Base-by-base conservation (phyloP, 2,888 invertebrate species). In the Phasia obesa region DNA sequence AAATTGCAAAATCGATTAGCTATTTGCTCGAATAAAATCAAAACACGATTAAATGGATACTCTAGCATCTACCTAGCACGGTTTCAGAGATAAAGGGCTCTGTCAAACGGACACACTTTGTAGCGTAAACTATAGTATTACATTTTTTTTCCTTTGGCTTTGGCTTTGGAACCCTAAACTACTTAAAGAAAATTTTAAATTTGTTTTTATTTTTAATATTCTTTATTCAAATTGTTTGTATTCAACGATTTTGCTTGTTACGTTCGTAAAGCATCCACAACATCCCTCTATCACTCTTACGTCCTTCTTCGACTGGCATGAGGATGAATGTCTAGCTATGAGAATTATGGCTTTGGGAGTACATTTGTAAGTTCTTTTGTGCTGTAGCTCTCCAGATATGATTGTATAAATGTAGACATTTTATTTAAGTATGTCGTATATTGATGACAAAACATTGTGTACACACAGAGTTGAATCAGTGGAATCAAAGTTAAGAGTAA, bases 361-460 rank as follows among this genome's bases (percentile, higher is more conserved):
- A 59, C 27, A 70, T 49, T 59, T 35, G 23, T n/a, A 49, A 35
- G 42, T 51, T 60, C 71, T 71, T 49, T 17, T 47, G 15, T 27
- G 5, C 27, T 44, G 44, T 49, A 27, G 31, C 21, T 47, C 25
- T 57, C 13, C 21, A 49, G n/a, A 17, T 38, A 71, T 35, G 47
- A 57, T 21, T 25, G 23, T 31, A 23, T 47, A 21, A 69, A 70
- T 57, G 57, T 57, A 57, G 57, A 57, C 38, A 59, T 55, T 35
- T 13, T 23, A 4, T 27, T 27, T 44, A 44, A 15, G 31, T 42
- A 69, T 53, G 53, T 60, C 44, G 47, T 51, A 42, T 62, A 69
- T 69, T 51, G 69, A 77, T 51, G 60, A 53, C 60, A 60, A 53
- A 51, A 51, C 42, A 31, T 49, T n/a, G 15, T 35, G n/a, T n/a